Conservation (phyloP, 2,113 vertebrate genomes). For the Dolichotis patagonum region DNA sequence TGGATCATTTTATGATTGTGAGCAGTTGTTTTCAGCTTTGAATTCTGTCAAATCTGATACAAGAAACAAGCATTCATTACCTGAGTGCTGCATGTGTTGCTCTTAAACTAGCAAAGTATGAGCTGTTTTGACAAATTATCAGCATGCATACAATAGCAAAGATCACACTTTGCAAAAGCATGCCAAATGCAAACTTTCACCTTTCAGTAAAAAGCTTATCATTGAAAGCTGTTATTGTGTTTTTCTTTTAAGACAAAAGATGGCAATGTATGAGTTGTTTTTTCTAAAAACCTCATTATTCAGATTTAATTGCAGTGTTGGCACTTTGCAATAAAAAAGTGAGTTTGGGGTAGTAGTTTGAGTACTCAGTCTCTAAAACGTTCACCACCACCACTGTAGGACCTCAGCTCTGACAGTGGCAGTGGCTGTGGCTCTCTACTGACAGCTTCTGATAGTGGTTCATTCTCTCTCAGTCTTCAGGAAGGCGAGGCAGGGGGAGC, state of each 20-base stretch:
- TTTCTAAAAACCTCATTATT: background rate
- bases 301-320: background rate
- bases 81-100: too few species aligned
- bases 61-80: too few species aligned
- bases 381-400: background rate
- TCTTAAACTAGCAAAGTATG: too few species aligned
- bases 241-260: background rate
- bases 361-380: background rate
- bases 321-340: background rate
- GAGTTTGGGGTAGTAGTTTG: background rate
- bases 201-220: background rate
- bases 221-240: background rate
- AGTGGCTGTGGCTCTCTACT: background rate
- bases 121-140: too few species aligned
- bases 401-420: background rate
- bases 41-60: too few species aligned
- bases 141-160: background rate
- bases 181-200: background rate
- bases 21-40: too few species aligned
- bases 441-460: background rate
- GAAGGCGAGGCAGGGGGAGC: background rate
- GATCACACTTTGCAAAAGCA: background rate
- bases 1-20: too few species aligned
- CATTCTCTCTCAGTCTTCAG: conserved; percentile 7
- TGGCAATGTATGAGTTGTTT: background rate